Percentiles rank a stretch among this genome's conserved stretches.
Conservation (phyloP, 2,113 vertebrate genomes). For the Callipepla californica region DNA sequence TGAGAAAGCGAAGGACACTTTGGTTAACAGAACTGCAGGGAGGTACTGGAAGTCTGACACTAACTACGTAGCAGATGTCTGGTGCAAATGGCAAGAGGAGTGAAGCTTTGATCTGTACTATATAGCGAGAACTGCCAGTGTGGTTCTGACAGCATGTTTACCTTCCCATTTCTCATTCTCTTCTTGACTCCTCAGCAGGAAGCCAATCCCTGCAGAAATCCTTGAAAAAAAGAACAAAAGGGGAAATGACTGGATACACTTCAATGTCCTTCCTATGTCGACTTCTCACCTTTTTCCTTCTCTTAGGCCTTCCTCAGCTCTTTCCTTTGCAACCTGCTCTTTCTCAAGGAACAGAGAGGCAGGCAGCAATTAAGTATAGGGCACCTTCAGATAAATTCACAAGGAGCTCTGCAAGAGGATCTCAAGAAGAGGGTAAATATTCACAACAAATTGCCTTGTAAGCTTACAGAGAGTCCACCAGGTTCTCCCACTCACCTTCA, state of each 20-base stretch:
- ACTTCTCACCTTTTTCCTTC: neutral
- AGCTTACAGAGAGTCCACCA: neutral
- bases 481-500: neutral
- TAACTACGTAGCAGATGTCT: neutral
- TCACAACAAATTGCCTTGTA: neutral
- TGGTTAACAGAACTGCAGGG: constrained; percentile 8
- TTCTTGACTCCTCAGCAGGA: neutral
- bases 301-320: neutral
- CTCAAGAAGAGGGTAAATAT: neutral
- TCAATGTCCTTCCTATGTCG: neutral
- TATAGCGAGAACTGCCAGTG: neutral
- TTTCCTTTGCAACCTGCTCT: neutral
- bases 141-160: neutral
- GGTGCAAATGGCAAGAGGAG: neutral
- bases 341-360: neutral
- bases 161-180: neutral
- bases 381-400: neutral
- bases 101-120: neutral
- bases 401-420: neutral
- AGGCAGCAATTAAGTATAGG: neutral
- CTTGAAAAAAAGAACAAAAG: neutral
- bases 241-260: neutral
- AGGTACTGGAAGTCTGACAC: neutral
- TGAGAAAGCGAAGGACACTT: neutral
- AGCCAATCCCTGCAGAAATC: neutral